These are phyloP conservation scores for Xylocampa areola DNA, from an alignment of 2,888 invertebrate species.

Conservation along the genomic window DNA sequence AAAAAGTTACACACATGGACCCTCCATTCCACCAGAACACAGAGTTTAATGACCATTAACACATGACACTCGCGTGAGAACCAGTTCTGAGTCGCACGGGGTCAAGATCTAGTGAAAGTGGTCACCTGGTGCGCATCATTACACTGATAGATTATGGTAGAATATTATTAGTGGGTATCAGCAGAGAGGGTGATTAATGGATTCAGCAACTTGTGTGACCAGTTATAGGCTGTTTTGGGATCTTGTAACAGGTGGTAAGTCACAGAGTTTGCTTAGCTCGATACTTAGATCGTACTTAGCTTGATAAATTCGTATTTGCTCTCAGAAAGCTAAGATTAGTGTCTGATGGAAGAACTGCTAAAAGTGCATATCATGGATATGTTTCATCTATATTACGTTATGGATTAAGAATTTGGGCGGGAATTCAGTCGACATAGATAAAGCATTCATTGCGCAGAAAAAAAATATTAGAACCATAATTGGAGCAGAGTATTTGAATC, in stretches of 20 bases:
- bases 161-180: slow-evolving; percentile 32
- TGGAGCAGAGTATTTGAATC: no score
- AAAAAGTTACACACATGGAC: background rate
- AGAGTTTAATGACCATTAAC: slow-evolving; percentile 45
- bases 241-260: background rate
- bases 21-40: slow-evolving; percentile 15
- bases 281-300: no score
- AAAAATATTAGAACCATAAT: no score
- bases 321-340: no score
- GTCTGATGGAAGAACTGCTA: no score
- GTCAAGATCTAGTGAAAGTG: slow-evolving; percentile 64
- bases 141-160: slow-evolving; percentile 35
- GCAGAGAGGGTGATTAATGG: slow-evolving; percentile 25
- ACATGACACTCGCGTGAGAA: slow-evolving; percentile 42
- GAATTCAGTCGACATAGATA: no score
- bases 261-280: no score
- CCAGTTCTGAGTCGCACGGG: slow-evolving; percentile 57
- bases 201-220: slow-evolving; percentile 13
- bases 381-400: no score
- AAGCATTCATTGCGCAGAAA: no score
- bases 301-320: no score
- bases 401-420: no score
- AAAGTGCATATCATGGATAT: no score
- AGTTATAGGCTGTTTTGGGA: background rate
- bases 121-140: slow-evolving; percentile 33